Conservation (phyloP, 2,113 vertebrate species). For the Rhabdomys dilectus region DNA sequence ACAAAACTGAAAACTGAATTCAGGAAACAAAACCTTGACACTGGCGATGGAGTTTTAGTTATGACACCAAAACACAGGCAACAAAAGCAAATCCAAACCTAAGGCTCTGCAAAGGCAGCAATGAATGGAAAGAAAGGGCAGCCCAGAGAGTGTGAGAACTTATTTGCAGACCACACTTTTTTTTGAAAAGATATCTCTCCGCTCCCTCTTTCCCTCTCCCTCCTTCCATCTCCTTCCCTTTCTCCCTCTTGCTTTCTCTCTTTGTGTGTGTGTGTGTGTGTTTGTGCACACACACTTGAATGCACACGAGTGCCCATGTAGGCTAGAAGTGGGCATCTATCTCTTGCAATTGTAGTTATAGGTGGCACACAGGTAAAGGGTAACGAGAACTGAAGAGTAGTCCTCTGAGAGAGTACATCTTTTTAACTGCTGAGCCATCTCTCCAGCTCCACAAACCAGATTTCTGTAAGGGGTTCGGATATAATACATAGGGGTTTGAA, state of each 20-base stretch:
- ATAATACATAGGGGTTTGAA: neutral
- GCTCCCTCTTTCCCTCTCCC: neutral
- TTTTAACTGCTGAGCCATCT: neutral
- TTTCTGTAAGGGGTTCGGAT: neutral
- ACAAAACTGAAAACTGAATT: neutral
- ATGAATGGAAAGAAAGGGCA: neutral
- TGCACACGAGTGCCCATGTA: neutral
- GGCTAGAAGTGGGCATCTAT: neutral
- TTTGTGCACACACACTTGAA: too few relatives aligned
- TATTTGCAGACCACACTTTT: neutral
- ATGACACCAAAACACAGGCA: neutral
- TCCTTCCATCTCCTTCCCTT: too few relatives aligned
- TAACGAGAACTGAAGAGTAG: neutral
- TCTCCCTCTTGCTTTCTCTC: neutral
- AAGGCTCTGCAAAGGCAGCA: neutral
- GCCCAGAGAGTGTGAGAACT: neutral
- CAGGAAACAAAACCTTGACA: neutral
- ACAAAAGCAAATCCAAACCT: neutral
- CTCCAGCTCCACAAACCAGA: neutral
- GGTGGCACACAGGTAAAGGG: neutral
- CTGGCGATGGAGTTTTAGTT: neutral
- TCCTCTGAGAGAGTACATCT: neutral
- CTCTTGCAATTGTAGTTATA: neutral
- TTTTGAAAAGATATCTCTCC: neutral
- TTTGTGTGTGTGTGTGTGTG: too few relatives aligned